Evolutionary conservation across 2,113 vertebrate species (phyloP).

Genomic region (Anser brachyrhynchus): DNA sequence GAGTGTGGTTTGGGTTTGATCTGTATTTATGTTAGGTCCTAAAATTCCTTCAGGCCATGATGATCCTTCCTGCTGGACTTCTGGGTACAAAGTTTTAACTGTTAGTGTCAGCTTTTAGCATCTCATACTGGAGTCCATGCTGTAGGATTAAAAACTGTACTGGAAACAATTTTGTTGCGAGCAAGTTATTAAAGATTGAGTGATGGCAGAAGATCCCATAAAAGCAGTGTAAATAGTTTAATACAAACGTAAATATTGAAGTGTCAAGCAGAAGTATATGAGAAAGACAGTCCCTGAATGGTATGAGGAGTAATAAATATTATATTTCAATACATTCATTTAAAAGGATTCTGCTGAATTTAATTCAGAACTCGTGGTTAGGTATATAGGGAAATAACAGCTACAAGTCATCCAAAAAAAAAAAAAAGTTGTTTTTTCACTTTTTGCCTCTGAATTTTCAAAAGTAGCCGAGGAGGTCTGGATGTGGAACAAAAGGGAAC

Average conservation of each 20-base stretch:
- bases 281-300: not conserved
- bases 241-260: constrained; percentile 17
- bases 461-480: not conserved
- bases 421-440: not conserved
- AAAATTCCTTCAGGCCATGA: not conserved
- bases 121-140: not conserved
- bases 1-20: not conserved
- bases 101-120: not conserved
- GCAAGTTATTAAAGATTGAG: not conserved
- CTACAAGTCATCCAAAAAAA: not conserved
- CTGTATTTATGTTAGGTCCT: not conserved
- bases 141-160: not conserved
- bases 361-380: not conserved
- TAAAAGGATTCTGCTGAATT: not conserved
- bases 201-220: not conserved
- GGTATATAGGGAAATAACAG: not conserved
- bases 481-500: not conserved
- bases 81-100: not conserved
- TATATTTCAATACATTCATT: not conserved
- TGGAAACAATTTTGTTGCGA: not conserved
- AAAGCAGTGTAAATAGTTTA: not conserved
- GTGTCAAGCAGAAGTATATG: not conserved
- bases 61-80: not conserved
- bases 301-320: not conserved
- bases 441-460: not conserved